Conservation (phyloP, 2,797 vertebrate species). For the Callimico goeldii region DNA sequence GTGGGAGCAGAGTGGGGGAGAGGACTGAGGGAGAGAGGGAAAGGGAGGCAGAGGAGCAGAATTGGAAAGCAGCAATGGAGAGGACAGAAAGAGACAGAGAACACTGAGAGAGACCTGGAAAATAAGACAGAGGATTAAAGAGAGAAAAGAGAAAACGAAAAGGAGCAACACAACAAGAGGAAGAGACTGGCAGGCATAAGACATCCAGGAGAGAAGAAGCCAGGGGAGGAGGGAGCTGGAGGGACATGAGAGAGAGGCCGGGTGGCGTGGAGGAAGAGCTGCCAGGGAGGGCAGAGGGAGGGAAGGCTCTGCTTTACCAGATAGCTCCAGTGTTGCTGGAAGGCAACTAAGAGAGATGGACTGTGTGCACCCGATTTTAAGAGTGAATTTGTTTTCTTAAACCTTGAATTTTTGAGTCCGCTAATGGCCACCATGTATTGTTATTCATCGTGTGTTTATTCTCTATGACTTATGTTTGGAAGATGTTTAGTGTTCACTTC, state of each 20-base stretch:
- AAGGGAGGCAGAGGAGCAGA: not conserved
- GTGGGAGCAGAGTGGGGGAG: no score
- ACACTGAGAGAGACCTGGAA: not conserved
- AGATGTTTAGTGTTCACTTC: not conserved
- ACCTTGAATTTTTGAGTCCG: not conserved
- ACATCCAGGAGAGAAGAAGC: not conserved
- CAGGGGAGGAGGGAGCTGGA: no score
- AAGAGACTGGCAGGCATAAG: not conserved
- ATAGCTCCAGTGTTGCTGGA: not conserved
- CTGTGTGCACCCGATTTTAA: not conserved
- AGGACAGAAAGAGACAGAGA: not conserved
- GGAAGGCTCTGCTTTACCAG: no score
- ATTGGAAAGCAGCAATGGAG: not conserved
- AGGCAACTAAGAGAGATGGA: not conserved
- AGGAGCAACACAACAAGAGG: not conserved
- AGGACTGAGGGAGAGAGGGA: not conserved
- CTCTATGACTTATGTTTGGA: not conserved
- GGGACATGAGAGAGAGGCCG: not conserved
- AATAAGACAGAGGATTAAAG: not conserved
- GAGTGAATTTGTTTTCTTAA: not conserved
- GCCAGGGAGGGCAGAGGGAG: fast-evolving
- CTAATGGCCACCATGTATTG: not conserved
- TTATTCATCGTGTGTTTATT: not conserved
- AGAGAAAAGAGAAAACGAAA: not conserved
- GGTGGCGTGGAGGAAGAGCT: no score